Conservation (phyloP, 1,140 invertebrate species). For the Musca vetustissima region DNA sequence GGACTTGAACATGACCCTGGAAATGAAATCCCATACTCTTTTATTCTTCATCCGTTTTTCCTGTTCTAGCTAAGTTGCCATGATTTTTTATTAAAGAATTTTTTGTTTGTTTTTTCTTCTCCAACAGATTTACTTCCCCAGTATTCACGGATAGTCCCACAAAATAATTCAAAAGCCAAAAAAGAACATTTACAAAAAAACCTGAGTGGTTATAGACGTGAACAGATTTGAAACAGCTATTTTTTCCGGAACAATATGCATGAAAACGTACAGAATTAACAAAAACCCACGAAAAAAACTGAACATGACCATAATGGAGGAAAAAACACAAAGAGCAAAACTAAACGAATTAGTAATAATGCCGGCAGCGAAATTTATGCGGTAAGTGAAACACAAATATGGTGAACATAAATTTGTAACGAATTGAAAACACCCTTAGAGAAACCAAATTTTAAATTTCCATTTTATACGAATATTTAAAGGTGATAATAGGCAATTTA, state of each 20-base stretch:
- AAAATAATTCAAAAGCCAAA: background rate
- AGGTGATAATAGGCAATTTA: no score
- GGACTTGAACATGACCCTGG: no score
- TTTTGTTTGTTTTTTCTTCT: background rate
- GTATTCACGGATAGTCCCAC: background rate
- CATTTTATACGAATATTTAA: no score
- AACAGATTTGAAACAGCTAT: background rate
- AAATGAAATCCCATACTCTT: no score
- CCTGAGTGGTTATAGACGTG: background rate
- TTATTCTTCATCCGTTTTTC: no score
- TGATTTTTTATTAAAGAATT: slow-evolving; percentile 11
- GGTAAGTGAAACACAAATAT: no score
- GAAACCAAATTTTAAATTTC: no score
- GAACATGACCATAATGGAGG: background rate
- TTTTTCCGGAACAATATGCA: background rate
- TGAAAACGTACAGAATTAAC: background rate
- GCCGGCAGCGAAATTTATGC: no score
- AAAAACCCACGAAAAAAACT: background rate
- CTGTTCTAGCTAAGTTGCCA: no score
- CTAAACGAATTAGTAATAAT: slow-evolving; percentile 1
- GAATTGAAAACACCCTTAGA: no score
- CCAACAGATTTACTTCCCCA: background rate
- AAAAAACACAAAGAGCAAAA: background rate
- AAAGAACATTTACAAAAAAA: no score
- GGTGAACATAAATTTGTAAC: no score